A percentile compares a stretch with the other conserved stretches of the same genome.
These are phyloP conservation scores for Meriones psammophilus DNA, from an alignment of 2,797 vertebrate species.

Conservation along the genomic window DNA sequence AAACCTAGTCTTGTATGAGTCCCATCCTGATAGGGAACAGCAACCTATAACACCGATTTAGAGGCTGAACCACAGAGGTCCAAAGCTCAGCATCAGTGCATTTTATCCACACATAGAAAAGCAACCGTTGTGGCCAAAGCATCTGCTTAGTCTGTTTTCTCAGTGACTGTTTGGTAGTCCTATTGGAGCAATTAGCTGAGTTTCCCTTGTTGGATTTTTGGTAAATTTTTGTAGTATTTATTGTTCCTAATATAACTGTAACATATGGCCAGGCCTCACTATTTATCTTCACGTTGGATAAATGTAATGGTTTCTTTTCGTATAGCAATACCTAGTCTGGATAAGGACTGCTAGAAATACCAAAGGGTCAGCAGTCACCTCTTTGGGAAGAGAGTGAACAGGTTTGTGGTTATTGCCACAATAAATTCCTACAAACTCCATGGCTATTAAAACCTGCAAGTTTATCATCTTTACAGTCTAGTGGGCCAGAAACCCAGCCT, in stretches of 20 bases:
- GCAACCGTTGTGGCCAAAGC: neutral
- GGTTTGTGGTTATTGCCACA: neutral
- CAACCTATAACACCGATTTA: neutral
- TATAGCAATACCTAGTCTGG: neutral
- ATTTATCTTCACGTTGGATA: neutral
- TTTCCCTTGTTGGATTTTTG: slow-evolving; percentile 33
- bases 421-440: neutral
- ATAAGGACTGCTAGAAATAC: neutral
- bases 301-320: neutral
- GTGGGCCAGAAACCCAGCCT: neutral
- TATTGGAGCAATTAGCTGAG: neutral
- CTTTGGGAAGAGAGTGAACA: neutral
- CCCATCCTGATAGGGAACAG: neutral
- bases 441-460: neutral
- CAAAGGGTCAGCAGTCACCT: neutral
- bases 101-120: neutral
- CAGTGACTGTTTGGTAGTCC: neutral
- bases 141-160: neutral
- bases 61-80: too few relatives aligned
- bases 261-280: neutral
- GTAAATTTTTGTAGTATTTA: neutral
- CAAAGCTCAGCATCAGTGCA: neutral
- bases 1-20: neutral
- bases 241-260: neutral
- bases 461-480: neutral